A percentile compares a stretch with the other conserved stretches of the same genome.
phyloP scores from a whole-genome alignment of 1,140 invertebrate genomes.

The Oncopodura yosiiana region DNA sequence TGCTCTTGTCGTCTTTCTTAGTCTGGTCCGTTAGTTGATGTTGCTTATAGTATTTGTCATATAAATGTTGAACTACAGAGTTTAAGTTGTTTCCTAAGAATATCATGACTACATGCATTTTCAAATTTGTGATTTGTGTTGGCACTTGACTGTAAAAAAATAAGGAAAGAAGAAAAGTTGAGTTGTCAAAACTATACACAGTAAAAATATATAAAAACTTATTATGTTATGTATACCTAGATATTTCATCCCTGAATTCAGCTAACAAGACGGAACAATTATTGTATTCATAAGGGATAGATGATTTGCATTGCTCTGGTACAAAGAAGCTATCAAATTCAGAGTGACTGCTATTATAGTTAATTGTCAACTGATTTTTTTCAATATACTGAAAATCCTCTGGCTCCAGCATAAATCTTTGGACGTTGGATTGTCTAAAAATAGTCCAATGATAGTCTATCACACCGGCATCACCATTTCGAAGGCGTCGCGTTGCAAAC shows the following conservation, averaged over 20 bases:
- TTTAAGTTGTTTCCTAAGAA: conserved; percentile 53
- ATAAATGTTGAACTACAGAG: conserved; percentile 42
- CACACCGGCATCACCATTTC: neutral
- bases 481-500: neutral
- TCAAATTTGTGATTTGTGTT: conserved; percentile 46
- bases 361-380: too few relatives aligned
- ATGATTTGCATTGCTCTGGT: too few relatives aligned
- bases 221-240: too few relatives aligned
- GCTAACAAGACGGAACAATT: too few relatives aligned
- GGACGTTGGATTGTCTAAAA: neutral
- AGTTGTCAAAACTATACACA: neutral
- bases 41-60: conserved; percentile 38
- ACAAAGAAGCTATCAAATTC: too few relatives aligned
- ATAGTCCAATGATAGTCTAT: neutral
- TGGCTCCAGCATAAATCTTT: neutral
- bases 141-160: too few relatives aligned
- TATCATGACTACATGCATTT: conserved; percentile 49
- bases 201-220: too few relatives aligned
- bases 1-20: conserved; percentile 39
- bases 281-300: too few relatives aligned
- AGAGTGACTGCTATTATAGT: too few relatives aligned
- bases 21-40: too few relatives aligned
- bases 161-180: neutral
- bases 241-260: too few relatives aligned
- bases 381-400: too few relatives aligned